Percentiles rank a stretch among this genome's conserved stretches.
Evolutionary conservation across 2,888 invertebrate species (phyloP).

Genomic region (Polyploca ridens): DNA sequence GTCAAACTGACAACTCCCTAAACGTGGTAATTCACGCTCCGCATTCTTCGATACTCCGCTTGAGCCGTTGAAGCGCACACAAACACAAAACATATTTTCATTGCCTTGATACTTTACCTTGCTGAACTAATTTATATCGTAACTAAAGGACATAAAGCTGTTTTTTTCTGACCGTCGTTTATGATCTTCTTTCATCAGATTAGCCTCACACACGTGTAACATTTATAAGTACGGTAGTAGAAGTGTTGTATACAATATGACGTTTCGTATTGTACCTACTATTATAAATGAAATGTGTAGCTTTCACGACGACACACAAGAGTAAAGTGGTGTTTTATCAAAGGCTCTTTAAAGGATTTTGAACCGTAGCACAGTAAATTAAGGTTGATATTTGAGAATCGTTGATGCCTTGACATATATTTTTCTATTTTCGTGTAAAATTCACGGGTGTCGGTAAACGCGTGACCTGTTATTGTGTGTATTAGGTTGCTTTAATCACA

Average conservation of each 20-base stretch:
- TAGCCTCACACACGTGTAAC: slow-evolving; percentile 65
- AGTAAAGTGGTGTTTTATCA: slow-evolving; percentile 60
- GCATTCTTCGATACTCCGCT: slow-evolving; percentile 81
- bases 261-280: slow-evolving; percentile 78
- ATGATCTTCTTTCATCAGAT: slow-evolving; percentile 43
- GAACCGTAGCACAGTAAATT: background rate
- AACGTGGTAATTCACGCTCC: slow-evolving; percentile 81
- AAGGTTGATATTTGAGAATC: slow-evolving; percentile 33
- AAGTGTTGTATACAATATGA: slow-evolving; percentile 79
- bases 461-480: slow-evolving; percentile 84
- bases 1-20: slow-evolving; percentile 80
- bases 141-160: slow-evolving; percentile 28
- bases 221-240: slow-evolving; percentile 73
- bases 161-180: slow-evolving; percentile 31
- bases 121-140: slow-evolving; percentile 34
- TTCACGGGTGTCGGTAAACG: slow-evolving; percentile 75
- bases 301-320: slow-evolving; percentile 81
- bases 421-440: slow-evolving; percentile 49
- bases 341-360: slow-evolving; percentile 27
- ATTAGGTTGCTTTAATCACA: slow-evolving; percentile 84
- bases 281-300: slow-evolving; percentile 83
- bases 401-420: slow-evolving; percentile 7
- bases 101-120: slow-evolving; percentile 57
- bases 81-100: slow-evolving; percentile 69
- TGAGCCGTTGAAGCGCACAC: slow-evolving; percentile 69